Percentiles rank a stretch among this genome's conserved stretches.
Conservation (phyloP, 2,113 vertebrate genomes). For the Cephalopholis sonnerati region DNA sequence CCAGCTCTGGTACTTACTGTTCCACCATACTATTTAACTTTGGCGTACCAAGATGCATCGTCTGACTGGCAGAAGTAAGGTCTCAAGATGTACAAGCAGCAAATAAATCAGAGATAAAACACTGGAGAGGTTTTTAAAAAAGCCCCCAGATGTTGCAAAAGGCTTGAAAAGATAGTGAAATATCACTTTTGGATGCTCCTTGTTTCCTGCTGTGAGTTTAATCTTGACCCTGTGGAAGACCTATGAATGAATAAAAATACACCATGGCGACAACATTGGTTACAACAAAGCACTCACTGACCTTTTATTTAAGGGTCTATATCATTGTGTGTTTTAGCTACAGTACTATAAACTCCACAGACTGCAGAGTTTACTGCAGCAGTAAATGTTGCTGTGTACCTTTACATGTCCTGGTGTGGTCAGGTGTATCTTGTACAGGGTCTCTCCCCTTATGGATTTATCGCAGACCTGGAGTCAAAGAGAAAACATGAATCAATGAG, state of each 20-base stretch:
- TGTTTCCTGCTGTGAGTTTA: neutral
- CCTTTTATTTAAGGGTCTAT: neutral
- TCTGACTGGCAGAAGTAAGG: neutral
- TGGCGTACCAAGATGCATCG: neutral
- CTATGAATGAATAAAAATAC: neutral
- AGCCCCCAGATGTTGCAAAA: neutral
- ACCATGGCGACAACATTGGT: neutral
- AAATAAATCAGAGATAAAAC: neutral
- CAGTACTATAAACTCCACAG: no score
- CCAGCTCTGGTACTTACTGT: conserved; percentile 14
- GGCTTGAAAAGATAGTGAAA: neutral
- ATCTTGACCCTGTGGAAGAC: neutral
- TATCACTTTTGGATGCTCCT: neutral
- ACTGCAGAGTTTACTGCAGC: neutral
- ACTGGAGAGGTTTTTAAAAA: neutral
- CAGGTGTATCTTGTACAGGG: conserved; percentile 84
- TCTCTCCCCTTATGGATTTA: conserved; percentile 80
- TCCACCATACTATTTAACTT: neutral
- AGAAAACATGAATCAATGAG: neutral
- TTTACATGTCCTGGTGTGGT: conserved; percentile 82
- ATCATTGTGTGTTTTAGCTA: neutral
- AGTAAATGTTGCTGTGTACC: conserved; percentile 63
- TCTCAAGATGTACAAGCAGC: neutral
- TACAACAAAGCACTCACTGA: neutral
- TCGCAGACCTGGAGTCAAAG: conserved; percentile 78